Evolutionary conservation across 1,140 invertebrate genomes (phyloP).

Genomic region (Lepidotrigona ventralis): DNA sequence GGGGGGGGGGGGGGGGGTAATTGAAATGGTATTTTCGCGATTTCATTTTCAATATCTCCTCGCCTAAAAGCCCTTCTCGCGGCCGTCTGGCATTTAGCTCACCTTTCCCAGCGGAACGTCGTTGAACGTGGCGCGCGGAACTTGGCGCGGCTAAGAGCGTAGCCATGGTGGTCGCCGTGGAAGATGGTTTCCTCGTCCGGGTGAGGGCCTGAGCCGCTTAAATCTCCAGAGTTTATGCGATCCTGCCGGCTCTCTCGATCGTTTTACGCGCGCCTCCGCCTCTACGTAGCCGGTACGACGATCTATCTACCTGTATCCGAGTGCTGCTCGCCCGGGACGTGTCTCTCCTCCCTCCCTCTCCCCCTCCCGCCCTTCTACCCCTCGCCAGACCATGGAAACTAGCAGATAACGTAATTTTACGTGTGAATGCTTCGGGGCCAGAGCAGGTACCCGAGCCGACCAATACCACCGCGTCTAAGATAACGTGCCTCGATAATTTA

Average conservation of each 20-base stretch:
- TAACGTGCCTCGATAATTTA: conserved; percentile 74
- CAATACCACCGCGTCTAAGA: conserved; percentile 69
- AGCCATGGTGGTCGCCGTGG: conserved; percentile 58
- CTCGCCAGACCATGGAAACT: conserved; percentile 60
- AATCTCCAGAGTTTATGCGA: conserved; percentile 64
- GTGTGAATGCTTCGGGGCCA: conserved; percentile 69
- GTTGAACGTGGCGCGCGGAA: conserved; percentile 36
- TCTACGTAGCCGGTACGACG: conserved; percentile 58
- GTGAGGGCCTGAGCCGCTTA: conserved; percentile 53
- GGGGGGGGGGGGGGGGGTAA: neutral
- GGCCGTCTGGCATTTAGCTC: conserved; percentile 49
- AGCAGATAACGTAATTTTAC: conserved; percentile 75
- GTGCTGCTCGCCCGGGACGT: conserved; percentile 56
- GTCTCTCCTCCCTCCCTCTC: conserved; percentile 62
- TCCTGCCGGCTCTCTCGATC: conserved; percentile 63
- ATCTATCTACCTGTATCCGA: conserved; percentile 64
- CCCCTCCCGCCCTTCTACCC: conserved; percentile 51
- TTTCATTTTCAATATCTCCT: conserved; percentile 45
- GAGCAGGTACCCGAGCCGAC: conserved; percentile 68
- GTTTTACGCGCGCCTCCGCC: conserved; percentile 60
- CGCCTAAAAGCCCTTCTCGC: conserved; percentile 23
- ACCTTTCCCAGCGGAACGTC: conserved; percentile 54
- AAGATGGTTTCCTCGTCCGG: conserved; percentile 62
- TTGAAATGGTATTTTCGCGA: conserved; percentile 46
- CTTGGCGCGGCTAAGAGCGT: conserved; percentile 50